Conservation (phyloP, 2,113 vertebrate genomes). For the Lipotes vexillifer region DNA sequence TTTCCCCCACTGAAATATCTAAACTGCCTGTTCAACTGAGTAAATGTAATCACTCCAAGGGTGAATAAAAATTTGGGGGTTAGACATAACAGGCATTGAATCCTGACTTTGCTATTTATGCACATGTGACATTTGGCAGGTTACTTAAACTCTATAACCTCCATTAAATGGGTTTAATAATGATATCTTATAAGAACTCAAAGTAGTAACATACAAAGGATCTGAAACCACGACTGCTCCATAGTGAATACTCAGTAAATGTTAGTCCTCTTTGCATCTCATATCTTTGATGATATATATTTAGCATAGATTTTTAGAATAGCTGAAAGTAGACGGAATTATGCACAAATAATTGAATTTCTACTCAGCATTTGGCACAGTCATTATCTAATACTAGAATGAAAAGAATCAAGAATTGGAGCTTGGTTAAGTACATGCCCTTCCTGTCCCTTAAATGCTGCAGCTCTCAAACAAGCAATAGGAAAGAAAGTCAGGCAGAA, state of each 20-base stretch:
- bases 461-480: neutral
- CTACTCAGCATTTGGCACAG: neutral
- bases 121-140: neutral
- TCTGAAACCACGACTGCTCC: neutral
- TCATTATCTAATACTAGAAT: neutral
- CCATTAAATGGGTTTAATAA: neutral
- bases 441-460: neutral
- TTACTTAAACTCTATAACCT: neutral
- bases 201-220: neutral
- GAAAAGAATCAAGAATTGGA: neutral
- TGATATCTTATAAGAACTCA: neutral
- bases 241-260: neutral
- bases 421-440: neutral
- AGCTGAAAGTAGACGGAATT: neutral
- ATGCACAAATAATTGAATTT: neutral
- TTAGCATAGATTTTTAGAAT: neutral
- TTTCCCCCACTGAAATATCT: neutral
- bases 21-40: neutral
- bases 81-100: neutral
- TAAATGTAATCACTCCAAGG: neutral
- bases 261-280: neutral
- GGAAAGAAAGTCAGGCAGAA: neutral
- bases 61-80: neutral
- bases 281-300: neutral
- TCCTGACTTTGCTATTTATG: neutral